Evolutionary conservation across 2,113 vertebrate genomes (phyloP), one percentile per base, ranked within the genome.

Genomic region (Oxyura jamaicensis): DNA sequence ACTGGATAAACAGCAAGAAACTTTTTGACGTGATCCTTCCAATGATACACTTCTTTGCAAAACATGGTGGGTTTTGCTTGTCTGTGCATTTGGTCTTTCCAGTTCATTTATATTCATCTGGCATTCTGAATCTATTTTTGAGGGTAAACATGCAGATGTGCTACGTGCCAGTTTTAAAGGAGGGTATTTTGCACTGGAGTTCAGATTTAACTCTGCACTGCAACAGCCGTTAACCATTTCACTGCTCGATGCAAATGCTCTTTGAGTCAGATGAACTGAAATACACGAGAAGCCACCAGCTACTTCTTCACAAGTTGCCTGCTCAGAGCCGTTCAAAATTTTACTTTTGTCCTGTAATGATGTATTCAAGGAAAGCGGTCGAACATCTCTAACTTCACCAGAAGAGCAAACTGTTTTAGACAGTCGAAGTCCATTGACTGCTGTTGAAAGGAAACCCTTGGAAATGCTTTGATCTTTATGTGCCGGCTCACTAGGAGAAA

Each of bases 21-120:
- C 97, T 96, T 98, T 98, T 28, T 96, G 96, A 25, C 83, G 97
- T 17, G 98, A 98, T 79, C 99, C 98, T 97, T 99, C 99, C 87
- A 99, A 83, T 3, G 99, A 99, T 96, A 99, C 96, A 86, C 99
- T 99, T 97, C 99, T 99, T 93, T 99, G 99, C 78, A 99, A 98
- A 80, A 97, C 46, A 16, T 96, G 98, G 55, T 97, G 98, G 53
- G 52, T 79, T 92, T 95, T 97, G 86, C 94, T 97, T 77, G 95
- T 96, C 82, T 97, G 97, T 52, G 85, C 75, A 78, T 69, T 94
- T 13, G 97, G 97, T 95, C 97, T 98, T 84, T 89, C 97, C 67
- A 96, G 95, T 41, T 96, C 97, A 7, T 50, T 96, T 86, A 77
- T 66, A 53, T 77, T 95, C 50, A 92, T 89, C 52, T 95, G 97